Evolutionary conservation across 2,888 invertebrate species (phyloP), one percentile per base, ranked within the genome.

Genomic region (Oligia latruncula): DNA sequence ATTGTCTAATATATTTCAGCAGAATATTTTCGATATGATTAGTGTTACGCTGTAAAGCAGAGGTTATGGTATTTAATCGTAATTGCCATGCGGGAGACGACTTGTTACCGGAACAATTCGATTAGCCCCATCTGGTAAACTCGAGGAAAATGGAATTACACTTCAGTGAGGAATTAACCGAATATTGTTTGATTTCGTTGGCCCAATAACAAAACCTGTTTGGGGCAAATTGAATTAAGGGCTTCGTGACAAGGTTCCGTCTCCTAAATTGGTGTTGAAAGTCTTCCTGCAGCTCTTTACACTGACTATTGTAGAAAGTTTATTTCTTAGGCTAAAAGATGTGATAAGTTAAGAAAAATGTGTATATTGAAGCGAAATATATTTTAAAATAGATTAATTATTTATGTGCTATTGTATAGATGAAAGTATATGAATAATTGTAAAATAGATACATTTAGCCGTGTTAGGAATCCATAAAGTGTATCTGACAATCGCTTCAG

Each of bases 201-300:
- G 76, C 58, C 72, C 65, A 60, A 71, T 66, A 77, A 78, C 67
- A 77, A 82, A 88, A 83, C 80, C 76, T 76, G 80, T 77, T 86
- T 73, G 74, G 76, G 80, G 71, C 72, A 83, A 84, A 89, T 90
- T 77, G 74, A 87, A 81, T 84, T 80, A 83, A 65, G 8, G 35
- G 43, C 82, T 89, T 68, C 80, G 73, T 46, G 70, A 82, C 72
- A 70, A 82, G 76, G 64, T 71, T 81, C 40, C 62, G 77, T 84
- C 90, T 90, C 88, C 80, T 85, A 79, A 80, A 84, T 92, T 93
- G 95, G 96, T 90, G 96, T 96, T 93, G 91, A 94, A 96, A 92
- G 97, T 97, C 96, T 97, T 97, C 97, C 97, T 96, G 95, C 97
- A 97, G 97, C 97, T 97, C 97, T 97, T 93, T 97, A 97, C 97